Percentiles rank a stretch among this genome's conserved stretches.
These are phyloP conservation scores for Centropus bengalensis DNA, from an alignment of 2,113 vertebrate species.

Conservation along the genomic window DNA sequence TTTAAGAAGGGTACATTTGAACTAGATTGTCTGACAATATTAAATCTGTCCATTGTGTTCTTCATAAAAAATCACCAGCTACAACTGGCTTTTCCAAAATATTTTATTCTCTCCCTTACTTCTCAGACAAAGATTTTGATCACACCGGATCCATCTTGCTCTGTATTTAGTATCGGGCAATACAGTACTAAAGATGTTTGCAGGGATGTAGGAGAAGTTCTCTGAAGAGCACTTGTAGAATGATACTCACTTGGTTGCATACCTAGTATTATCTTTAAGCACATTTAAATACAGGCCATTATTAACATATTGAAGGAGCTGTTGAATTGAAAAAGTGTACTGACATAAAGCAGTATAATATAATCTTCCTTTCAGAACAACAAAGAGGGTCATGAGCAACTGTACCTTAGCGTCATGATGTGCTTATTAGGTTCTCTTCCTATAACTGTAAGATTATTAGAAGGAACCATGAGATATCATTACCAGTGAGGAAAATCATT, in stretches of 20 bases:
- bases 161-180: background rate
- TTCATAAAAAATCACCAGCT: background rate
- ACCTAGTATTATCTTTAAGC: background rate
- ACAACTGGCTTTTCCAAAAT: background rate
- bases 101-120: background rate
- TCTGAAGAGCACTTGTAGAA: background rate
- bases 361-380: background rate
- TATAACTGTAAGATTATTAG: background rate
- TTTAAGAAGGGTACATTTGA: background rate
- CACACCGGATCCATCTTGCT: background rate
- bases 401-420: background rate
- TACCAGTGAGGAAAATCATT: background rate
- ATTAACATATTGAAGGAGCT: background rate
- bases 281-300: background rate
- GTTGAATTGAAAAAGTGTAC: background rate
- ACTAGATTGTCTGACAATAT: background rate
- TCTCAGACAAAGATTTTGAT: background rate
- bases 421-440: background rate
- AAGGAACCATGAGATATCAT: background rate
- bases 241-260: fast-evolving
- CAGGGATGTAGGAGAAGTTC: background rate
- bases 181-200: background rate
- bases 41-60: background rate
- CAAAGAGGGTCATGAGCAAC: background rate
- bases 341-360: background rate